Evolutionary conservation across 2,888 invertebrate species (phyloP), one percentile per base, ranked within the genome.

Genomic region (Drosophila quinaria): DNA sequence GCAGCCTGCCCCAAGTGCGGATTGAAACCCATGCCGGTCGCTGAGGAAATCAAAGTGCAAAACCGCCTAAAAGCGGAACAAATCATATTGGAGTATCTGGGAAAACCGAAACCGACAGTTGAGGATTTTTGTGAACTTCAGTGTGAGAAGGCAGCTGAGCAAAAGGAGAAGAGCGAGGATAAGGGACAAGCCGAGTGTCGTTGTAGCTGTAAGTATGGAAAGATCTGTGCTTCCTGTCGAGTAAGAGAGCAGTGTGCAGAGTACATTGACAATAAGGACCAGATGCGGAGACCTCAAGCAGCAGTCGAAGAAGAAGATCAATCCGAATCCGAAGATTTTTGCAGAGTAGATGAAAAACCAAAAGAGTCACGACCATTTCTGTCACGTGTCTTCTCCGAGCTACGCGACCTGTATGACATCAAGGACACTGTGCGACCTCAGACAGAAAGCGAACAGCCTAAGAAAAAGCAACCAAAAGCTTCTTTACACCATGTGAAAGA

Each of bases 1-100:
- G 93, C 93, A 4, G 83, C 92, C 1, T 91, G 92, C 39, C 91
- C 90, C 2, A 91, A 90, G 60, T 92, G 92, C 62, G 89, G 91
- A 3, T 79, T 87, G 41, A 91, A 90, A 39, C 88, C 91, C 3
- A 70, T 88, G 17, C 91, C 91, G 0, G 65, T 81, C n/a, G 54
- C 77, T 4, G 70, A 77, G 8, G 78, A 91, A 22, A 80, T 70
- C 5, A 65, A 72, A 0, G 87, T 88, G 39, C 64, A 87, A n/a
- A 87, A 88, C 8, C 78, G 83, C 13, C 19, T 85, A 3, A 88
- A 85, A 1, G 90, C 90, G 1, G 89, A 91, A 9, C 74, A 91
- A 63, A 88, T 92, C 8, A 51, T 92, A 0, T 55, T 77, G 2
- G 81, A 91, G 29, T 92, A 81, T 69, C 52, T 87, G 25, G 80